Conservation (phyloP, 2,797 vertebrate genomes). For the Acanthurus leucopareius region DNA sequence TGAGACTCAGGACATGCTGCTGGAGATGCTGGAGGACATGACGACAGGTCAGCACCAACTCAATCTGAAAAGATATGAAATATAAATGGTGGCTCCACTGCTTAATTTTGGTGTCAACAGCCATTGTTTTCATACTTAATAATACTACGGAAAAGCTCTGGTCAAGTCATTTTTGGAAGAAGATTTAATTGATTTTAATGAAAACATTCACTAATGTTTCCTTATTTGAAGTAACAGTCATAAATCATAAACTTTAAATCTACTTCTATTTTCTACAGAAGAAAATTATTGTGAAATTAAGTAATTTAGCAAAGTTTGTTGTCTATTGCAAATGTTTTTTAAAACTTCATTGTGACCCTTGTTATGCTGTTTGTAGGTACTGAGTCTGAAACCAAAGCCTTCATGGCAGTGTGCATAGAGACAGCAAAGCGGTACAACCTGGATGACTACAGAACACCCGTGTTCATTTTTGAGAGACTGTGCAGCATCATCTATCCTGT, state of each 20-base stretch:
- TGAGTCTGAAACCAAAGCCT: constrained; percentile 98
- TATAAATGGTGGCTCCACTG: not conserved
- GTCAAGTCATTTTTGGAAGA: not conserved
- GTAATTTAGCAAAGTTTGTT: not conserved
- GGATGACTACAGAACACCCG: constrained; percentile 97
- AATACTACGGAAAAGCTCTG: not conserved
- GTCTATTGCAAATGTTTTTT: not conserved
- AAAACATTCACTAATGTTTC: not conserved
- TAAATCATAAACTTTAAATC: not conserved
- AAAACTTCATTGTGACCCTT: constrained; percentile 8
- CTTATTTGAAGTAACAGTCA: not conserved
- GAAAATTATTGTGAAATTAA: not conserved
- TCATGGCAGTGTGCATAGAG: constrained; percentile 99
- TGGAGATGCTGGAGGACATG: constrained; percentile 99
- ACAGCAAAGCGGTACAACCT: constrained; percentile 98
- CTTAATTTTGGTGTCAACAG: not conserved
- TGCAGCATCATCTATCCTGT: constrained; percentile 99
- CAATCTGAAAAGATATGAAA: not conserved
- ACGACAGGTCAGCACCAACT: constrained; percentile 90
- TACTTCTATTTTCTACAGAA: not conserved
- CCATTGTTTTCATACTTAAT: not conserved
- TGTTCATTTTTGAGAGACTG: constrained; percentile 98
- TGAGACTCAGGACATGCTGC: constrained; percentile 98
- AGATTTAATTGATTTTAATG: not conserved
- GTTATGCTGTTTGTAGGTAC: constrained; percentile 87